Evolutionary conservation across 2,113 vertebrate species (phyloP), one percentile per base, ranked within the genome.

Genomic region (Sorex fumeus): DNA sequence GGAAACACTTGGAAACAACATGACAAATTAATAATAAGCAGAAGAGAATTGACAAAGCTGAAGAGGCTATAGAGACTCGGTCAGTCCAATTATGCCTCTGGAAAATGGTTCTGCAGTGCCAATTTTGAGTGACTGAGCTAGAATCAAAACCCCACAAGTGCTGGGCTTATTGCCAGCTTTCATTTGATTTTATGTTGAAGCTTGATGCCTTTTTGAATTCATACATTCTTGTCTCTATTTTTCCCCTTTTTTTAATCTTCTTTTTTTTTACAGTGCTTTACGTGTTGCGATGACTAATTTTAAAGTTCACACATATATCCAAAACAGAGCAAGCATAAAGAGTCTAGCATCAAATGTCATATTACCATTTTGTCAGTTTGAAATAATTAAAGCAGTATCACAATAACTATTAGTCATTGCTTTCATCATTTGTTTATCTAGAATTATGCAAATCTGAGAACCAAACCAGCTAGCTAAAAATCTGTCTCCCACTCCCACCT

Each of bases 321-420:
- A 77, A 93, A 93, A 84, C 82, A 92, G 45, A 90, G 87, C 76
- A 81, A 85, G 72, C 57, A 84, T 53, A 72, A 84, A 88, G 66
- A 90, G 71, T 91, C 62, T 92, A 90, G 76, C 11, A 7, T 86
- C 85, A 84, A 92, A 93, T 93, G 57, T 93, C 90, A 87, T 77
- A 83, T 83, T 82, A 84, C 53, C 78, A 93, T 95, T 89, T 70
- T 95, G 84, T 34, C 84, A 23, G 50, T 70, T 93, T 87, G 81
- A 93, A 94, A 95, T 90, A 95, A 95, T 91, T 93, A 93, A 87
- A 60, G 86, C 84, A 84, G 67, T 45, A 86, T 93, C 86, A 95
- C 92, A 93, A 84, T 93, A 93, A 95, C 91, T 87, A 76, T 93
- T 79, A 95, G 90, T 91, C 92, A 79, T 50, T 69, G 82, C 66